phyloP scores from a whole-genome alignment of 2,797 vertebrate genomes.

The Rousettus madagascariensis region DNA sequence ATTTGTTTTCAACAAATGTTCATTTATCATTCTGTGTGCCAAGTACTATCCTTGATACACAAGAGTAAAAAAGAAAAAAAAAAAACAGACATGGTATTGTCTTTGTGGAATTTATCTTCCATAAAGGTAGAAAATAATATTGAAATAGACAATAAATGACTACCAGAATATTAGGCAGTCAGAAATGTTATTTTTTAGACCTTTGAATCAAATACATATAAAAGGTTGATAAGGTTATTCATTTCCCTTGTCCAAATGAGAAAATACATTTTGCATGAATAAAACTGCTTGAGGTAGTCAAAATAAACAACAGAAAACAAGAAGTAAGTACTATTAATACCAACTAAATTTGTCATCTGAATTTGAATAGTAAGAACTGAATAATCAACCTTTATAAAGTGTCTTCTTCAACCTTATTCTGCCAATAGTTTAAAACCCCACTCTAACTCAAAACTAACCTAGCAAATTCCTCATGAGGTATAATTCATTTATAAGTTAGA shows the following conservation, averaged over 20 bases:
- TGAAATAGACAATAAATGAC: constrained; percentile 32
- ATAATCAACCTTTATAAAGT: neutral
- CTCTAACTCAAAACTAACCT: constrained; percentile 8
- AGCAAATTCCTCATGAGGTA: constrained; percentile 33
- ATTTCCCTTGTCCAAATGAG: constrained; percentile 11
- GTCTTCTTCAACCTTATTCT: constrained; percentile 34
- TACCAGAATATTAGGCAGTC: neutral
- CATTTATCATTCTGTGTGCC: neutral
- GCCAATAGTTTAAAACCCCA: neutral
- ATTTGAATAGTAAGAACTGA: neutral
- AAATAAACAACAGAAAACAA: neutral
- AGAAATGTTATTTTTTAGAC: neutral
- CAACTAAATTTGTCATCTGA: neutral
- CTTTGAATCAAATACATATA: constrained; percentile 30
- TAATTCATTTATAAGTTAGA: constrained; percentile 31
- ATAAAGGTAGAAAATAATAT: constrained; percentile 38
- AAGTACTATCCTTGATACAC: neutral
- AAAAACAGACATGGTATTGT: neutral
- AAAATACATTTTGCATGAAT: constrained; percentile 48
- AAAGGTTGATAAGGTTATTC: constrained; percentile 17
- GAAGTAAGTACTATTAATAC: neutral
- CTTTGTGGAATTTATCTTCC: neutral
- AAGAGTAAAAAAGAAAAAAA: constrained; percentile 21
- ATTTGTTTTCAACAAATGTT: constrained; percentile 50
- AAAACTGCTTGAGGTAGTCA: constrained; percentile 3